Base-by-base conservation (phyloP, 2,797 vertebrate species). In the Tragopan temminckii region DNA sequence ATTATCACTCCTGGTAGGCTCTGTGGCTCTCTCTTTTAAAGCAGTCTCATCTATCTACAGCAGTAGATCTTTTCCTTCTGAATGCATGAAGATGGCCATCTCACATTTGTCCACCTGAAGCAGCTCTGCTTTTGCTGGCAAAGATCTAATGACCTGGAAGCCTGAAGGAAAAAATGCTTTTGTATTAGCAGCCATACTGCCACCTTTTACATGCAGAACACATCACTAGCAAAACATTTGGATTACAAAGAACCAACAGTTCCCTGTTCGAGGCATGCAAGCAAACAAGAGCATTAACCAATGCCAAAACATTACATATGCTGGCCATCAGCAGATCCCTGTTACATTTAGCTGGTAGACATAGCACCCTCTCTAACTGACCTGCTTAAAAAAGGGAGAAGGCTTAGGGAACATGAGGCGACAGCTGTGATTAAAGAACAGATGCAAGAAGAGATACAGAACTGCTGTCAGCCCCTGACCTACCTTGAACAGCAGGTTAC, bases 231-330 rank as follows among this genome's bases (percentile, higher is more conserved):
- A 89, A 94, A 78, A 62, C 45, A 67, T 88, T 79, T 81, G 43
- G 87, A 88, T 89, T 50, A 94, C 91, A 96, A 88, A 72, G 85
- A 89, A 53, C 53, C 91, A 94, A 88, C 57, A 93, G 95, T 95
- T 92, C 87, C 77, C 80, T 33, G 19, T 15, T 87, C 50, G 81
- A 89, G 66, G 75, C 89, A 88, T 18, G 68, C 68, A 90, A 70
- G 72, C 72, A 85, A 91, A 91, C n/a, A 63, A 75, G 80, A 89
- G 77, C 89, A 36, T 71, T 83, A 64, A 93, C 89, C 89, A 92
- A 88, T 83, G 79, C 85, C 95, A 92, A 70, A 93, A 89, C 89
- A 93, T 92, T 87, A 89, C 92, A 96, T 80, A 78, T 48, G 88
- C 94, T 80, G 91, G 88, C 86, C 7, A 2, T 89, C 91, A 89